phyloP scores from a whole-genome alignment of 2,888 invertebrate genomes.

The Xanthorhoe designata region DNA sequence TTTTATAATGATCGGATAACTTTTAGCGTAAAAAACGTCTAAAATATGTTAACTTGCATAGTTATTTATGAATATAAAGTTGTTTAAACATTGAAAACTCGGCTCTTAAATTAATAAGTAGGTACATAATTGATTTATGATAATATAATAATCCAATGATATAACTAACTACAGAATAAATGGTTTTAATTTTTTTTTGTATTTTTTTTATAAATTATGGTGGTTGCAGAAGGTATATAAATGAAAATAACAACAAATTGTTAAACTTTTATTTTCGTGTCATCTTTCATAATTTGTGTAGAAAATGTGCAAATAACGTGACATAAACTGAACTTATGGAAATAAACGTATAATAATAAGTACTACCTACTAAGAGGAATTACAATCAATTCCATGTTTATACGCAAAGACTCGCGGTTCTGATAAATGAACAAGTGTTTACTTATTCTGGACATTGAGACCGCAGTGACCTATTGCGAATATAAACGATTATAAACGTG shows the following conservation, averaged over 20 bases:
- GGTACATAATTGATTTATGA: too few species aligned
- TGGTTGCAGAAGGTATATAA: neutral
- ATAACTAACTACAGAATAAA: too few species aligned
- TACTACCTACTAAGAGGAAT: constrained; percentile 56
- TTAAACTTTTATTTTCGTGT: constrained; percentile 78
- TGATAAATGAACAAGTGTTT: neutral
- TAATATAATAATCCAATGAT: too few species aligned
- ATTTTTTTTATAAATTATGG: neutral
- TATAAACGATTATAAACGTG: constrained; percentile 7
- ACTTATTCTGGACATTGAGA: constrained; percentile 16
- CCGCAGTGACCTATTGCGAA: constrained; percentile 15
- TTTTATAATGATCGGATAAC: neutral
- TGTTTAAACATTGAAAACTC: too few species aligned
- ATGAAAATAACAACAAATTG: constrained; percentile 38
- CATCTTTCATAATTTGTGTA: constrained; percentile 79
- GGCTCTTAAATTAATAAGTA: too few species aligned
- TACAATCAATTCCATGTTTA: constrained; percentile 45
- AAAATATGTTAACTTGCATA: too few species aligned
- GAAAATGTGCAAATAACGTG: constrained; percentile 81
- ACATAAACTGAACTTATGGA: constrained; percentile 68
- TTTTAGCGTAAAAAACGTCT: too few species aligned
- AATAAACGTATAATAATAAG: constrained; percentile 64
- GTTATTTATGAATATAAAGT: too few species aligned
- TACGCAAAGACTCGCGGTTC: constrained; percentile 3
- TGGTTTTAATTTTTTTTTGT: neutral